Evolutionary conservation across 2,113 vertebrate genomes (phyloP), one percentile per base, ranked within the genome.

Genomic region (Cariama cristata): DNA sequence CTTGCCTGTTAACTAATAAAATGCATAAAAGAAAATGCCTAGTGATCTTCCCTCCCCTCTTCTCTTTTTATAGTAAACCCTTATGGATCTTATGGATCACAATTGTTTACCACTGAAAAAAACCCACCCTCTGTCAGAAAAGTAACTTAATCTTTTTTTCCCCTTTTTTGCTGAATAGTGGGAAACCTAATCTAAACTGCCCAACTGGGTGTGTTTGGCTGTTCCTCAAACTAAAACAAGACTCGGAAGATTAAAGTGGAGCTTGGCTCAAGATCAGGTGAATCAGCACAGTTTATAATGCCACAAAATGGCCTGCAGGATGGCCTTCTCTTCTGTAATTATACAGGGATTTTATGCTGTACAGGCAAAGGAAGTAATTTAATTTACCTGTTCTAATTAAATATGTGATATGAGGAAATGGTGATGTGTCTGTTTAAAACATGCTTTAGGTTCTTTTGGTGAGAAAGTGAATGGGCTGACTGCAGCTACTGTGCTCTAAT

Each of bases 231-330:
- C 58, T 89, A 64, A 91, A 97, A 93, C 62, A 92, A 87, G 85
- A 80, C 24, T 88, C 4, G 2, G 73, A 95, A 96, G 89, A 97
- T 97, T 95, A 95, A 97, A 96, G 79, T 35, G 38, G 16, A 88
- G 58, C 12, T 97, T 97, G 96, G 95, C 94, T 93, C 74, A 28
- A 26, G 83, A 88, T 95, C 94, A 97, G 95, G 95, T 95, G 92
- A 97, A 94, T 95, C 94, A 97, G 74, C 74, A 79, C 42, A 62
- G 74, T 45, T 45, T 92, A 94, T 47, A 95, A 83, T 92, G 80
- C 77, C 67, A 94, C 42, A 74, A 89, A 92, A 96, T 72, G 74
- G 92, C 96, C 92, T 93, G 86, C 86, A 97, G 97, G 86, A 90
- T 80, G 81, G 64, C 91, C 93, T 95, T 85, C 76, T 81, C 27